Conservation (phyloP, 2,888 invertebrate species). For the Achlya flavicornis region DNA sequence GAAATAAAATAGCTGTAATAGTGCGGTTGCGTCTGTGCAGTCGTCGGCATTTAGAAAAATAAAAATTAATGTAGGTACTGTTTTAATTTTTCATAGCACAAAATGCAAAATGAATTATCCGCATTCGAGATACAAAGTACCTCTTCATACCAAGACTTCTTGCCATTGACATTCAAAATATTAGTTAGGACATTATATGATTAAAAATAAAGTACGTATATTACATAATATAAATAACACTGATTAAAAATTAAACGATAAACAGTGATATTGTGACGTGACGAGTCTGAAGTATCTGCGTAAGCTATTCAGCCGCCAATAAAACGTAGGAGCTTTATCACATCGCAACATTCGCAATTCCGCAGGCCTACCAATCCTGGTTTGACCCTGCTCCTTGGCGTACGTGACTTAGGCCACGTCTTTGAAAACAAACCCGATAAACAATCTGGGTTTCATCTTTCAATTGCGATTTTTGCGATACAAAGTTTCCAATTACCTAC, state of each 20-base stretch:
- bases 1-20: too few relatives aligned
- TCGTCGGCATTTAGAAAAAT: too few relatives aligned
- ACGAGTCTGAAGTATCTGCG: not conserved
- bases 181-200: too few relatives aligned
- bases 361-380: conserved; percentile 14
- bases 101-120: too few relatives aligned
- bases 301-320: not conserved
- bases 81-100: too few relatives aligned
- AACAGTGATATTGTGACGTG: not conserved
- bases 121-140: too few relatives aligned
- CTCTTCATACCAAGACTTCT: too few relatives aligned
- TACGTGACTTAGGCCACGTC: conserved; percentile 45
- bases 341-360: not conserved
- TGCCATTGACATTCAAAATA: too few relatives aligned
- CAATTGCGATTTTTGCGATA: conserved; percentile 15
- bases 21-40: too few relatives aligned
- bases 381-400: conserved; percentile 26
- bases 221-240: too few relatives aligned
- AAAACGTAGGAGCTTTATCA: not conserved
- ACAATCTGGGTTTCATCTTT: conserved; percentile 25
- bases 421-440: conserved; percentile 12
- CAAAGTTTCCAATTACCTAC: conserved; percentile 23
- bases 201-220: too few relatives aligned
- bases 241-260: not conserved
- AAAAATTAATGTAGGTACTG: too few relatives aligned